These are phyloP conservation scores for Leptinotarsa tumamoca DNA, from an alignment of 2,888 invertebrate species.

Conservation along the genomic window DNA sequence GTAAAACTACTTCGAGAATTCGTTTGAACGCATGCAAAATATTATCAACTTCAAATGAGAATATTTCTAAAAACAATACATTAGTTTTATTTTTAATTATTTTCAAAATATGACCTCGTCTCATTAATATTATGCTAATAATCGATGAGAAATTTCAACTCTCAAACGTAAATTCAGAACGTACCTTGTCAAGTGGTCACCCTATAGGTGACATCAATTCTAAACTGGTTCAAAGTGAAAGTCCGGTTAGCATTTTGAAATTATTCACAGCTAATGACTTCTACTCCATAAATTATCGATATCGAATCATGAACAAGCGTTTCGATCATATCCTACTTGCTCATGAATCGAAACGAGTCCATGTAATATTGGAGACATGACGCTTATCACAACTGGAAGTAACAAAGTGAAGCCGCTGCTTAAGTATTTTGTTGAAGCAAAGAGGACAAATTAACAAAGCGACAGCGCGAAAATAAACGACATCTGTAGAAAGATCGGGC, in stretches of 20 bases:
- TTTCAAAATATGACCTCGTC: no score
- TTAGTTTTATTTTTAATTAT: no score
- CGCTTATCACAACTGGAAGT: neutral
- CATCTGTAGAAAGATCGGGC: conserved; percentile 30
- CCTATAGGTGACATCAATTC: neutral
- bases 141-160: neutral
- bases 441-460: conserved; percentile 19
- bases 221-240: conserved; percentile 11
- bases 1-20: no score
- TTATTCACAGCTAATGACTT: neutral
- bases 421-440: conserved; percentile 18
- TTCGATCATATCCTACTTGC: neutral
- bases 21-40: no score
- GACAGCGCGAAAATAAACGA: conserved; percentile 20
- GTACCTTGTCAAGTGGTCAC: neutral
- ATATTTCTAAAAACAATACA: no score
- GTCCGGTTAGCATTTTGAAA: neutral
- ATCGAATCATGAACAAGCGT: neutral
- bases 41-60: no score
- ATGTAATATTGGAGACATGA: neutral
- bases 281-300: neutral
- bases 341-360: neutral
- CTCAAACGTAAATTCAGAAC: neutral
- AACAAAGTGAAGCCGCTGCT: neutral
- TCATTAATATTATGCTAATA: neutral